A percentile compares a stretch with the other conserved stretches of the same genome.
These are phyloP conservation scores for Tetrao urogallus DNA, from an alignment of 2,113 vertebrate genomes.

Conservation along the genomic window DNA sequence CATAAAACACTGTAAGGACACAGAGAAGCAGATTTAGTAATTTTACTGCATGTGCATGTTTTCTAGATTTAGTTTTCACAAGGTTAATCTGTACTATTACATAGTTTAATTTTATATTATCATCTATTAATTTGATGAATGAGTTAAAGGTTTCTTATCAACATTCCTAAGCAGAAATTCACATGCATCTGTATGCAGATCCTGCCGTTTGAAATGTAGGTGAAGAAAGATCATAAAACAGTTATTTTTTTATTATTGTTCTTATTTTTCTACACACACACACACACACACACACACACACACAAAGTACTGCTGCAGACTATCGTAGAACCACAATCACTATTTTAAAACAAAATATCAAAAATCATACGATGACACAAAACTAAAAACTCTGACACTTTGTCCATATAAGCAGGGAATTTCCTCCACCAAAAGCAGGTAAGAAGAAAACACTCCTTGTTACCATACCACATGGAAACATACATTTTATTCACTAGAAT, in stretches of 20 bases:
- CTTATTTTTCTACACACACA: neutral
- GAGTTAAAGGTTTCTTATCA: neutral
- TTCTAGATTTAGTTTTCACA: neutral
- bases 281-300: no score
- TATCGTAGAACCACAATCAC: neutral
- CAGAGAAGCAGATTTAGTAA: neutral
- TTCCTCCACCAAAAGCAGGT: neutral
- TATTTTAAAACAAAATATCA: neutral
- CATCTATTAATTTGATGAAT: constrained; percentile 9
- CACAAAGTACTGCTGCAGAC: neutral
- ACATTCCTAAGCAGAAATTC: neutral
- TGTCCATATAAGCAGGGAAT: neutral
- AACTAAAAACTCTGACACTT: neutral
- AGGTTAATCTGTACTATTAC: neutral
- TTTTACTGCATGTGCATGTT: neutral
- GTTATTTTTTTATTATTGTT: neutral
- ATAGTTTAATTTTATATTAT: neutral
- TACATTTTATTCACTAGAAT: neutral
- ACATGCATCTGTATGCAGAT: neutral
- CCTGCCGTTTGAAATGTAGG: neutral
- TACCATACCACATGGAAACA: neutral
- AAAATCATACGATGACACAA: neutral
- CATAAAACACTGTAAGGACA: neutral
- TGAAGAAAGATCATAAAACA: neutral
- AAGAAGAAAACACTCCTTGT: neutral